Evolutionary conservation across 2,113 vertebrate species (phyloP).

Genomic region (Seriola aureovittata): DNA sequence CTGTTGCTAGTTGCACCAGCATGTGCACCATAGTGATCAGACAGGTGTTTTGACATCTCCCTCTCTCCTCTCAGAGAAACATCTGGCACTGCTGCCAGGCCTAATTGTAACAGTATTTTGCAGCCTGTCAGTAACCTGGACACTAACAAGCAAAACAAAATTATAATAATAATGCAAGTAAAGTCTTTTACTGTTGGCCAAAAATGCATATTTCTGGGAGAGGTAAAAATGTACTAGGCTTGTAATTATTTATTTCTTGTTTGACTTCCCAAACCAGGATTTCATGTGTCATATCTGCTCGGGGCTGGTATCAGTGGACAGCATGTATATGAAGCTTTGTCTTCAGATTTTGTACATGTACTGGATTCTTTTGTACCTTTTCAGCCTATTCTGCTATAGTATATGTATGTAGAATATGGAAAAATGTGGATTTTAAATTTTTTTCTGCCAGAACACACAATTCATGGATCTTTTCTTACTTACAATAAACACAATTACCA

Average conservation of each 20-base stretch:
- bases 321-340: not conserved
- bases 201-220: conserved; percentile 20
- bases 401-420: not conserved
- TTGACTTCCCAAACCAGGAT: conserved; percentile 18
- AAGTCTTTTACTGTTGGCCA: conserved; percentile 48
- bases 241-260: conserved; percentile 35
- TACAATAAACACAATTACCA: too few relatives aligned
- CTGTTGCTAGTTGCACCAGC: conserved; percentile 69
- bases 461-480: too few relatives aligned
- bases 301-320: conserved; percentile 7
- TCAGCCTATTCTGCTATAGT: not conserved
- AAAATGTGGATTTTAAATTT: too few relatives aligned
- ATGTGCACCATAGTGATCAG: conserved; percentile 78
- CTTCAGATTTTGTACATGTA: not conserved
- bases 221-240: conserved; percentile 41
- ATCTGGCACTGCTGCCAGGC: conserved; percentile 80
- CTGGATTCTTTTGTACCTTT: not conserved
- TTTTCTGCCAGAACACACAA: too few relatives aligned
- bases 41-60: conserved; percentile 85
- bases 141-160: conserved; percentile 78
- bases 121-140: conserved; percentile 81
- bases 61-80: conserved; percentile 78
- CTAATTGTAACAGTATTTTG: conserved; percentile 80
- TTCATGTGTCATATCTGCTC: conserved; percentile 19
- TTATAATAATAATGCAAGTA: conserved; percentile 71